Conservation (phyloP, 2,113 vertebrate species). For the Siphamia tubifer region DNA sequence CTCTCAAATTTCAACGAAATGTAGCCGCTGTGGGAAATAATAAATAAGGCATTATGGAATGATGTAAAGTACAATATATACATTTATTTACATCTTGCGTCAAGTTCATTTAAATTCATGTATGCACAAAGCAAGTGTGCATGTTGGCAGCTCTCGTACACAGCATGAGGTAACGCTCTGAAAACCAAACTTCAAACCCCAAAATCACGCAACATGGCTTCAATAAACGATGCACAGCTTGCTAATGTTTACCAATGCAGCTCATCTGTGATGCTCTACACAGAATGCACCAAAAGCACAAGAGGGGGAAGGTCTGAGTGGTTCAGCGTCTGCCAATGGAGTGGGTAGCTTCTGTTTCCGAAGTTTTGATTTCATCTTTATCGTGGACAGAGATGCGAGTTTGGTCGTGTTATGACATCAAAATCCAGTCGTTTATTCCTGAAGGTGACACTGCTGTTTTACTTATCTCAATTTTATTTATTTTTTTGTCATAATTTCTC, state of each 20-base stretch:
- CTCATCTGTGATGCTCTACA: slow-evolving; percentile 6
- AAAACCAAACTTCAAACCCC: slow-evolving; percentile 32
- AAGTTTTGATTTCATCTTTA: neutral
- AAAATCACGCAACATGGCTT: slow-evolving; percentile 44
- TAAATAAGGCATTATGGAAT: too few species aligned
- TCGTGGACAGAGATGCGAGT: neutral
- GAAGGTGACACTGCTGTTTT: too few species aligned
- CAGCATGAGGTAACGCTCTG: slow-evolving; percentile 24
- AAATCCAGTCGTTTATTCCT: neutral
- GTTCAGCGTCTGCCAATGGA: slow-evolving; percentile 15
- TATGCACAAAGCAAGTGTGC: slow-evolving; percentile 4
- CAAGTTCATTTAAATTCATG: slow-evolving; percentile 10
- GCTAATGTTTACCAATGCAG: slow-evolving; percentile 47
- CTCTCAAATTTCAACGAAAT: too few species aligned
- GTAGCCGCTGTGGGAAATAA: too few species aligned
- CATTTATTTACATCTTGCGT: neutral
- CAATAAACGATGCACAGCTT: slow-evolving; percentile 42
- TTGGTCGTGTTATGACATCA: neutral
- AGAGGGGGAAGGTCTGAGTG: neutral
- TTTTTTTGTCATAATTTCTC: too few species aligned
- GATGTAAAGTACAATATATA: too few species aligned
- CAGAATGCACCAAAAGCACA: slow-evolving; percentile 8
- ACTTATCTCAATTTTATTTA: too few species aligned
- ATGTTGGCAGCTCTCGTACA: slow-evolving; percentile 5
- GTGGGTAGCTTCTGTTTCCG: neutral